These are phyloP conservation scores for Drosophila sproati DNA, from an alignment of 1,140 invertebrate species.

Conservation along the genomic window DNA sequence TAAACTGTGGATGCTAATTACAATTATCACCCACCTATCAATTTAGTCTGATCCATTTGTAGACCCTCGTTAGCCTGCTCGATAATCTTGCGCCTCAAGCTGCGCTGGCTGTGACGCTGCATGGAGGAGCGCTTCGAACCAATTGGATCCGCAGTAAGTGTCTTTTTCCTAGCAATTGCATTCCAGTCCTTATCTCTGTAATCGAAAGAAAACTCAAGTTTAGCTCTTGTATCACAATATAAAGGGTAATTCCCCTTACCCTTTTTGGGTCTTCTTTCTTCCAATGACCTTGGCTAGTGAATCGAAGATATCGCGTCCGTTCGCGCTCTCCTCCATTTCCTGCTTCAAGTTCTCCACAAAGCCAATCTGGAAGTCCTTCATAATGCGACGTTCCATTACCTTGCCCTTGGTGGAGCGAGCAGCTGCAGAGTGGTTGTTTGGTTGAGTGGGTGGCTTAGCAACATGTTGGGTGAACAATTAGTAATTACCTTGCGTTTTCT, in stretches of 20 bases:
- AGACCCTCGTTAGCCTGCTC: conserved; percentile 86
- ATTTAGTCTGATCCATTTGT: conserved; percentile 69
- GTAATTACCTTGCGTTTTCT: conserved; percentile 86
- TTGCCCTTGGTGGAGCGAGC: conserved; percentile 91
- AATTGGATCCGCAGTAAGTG: conserved; percentile 89
- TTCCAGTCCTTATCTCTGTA: conserved; percentile 92
- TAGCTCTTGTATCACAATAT: neutral
- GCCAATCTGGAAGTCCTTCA: conserved; percentile 96
- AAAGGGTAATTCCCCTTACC: conserved; percentile 59
- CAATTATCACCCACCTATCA: conserved; percentile 85
- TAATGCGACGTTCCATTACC: conserved; percentile 92
- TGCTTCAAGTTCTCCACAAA: conserved; percentile 93
- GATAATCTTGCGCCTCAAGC: conserved; percentile 88
- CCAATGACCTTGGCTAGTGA: conserved; percentile 92
- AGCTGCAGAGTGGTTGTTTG: conserved; percentile 40
- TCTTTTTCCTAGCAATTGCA: conserved; percentile 90
- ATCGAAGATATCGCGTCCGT: conserved; percentile 91
- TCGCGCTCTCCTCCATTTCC: conserved; percentile 88
- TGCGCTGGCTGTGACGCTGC: conserved; percentile 88
- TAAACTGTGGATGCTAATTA: neutral
- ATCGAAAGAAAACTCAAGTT: neutral
- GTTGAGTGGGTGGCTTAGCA: conserved; percentile 14
- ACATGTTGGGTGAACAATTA: conserved; percentile 11
- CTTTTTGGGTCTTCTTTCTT: conserved; percentile 86
- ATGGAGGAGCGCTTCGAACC: conserved; percentile 89